Percentiles rank a stretch among this genome's conserved stretches.
Evolutionary conservation across 92 coral and sea anemone species (phyloP).

Genomic region (Isaurus tuberculatus): DNA sequence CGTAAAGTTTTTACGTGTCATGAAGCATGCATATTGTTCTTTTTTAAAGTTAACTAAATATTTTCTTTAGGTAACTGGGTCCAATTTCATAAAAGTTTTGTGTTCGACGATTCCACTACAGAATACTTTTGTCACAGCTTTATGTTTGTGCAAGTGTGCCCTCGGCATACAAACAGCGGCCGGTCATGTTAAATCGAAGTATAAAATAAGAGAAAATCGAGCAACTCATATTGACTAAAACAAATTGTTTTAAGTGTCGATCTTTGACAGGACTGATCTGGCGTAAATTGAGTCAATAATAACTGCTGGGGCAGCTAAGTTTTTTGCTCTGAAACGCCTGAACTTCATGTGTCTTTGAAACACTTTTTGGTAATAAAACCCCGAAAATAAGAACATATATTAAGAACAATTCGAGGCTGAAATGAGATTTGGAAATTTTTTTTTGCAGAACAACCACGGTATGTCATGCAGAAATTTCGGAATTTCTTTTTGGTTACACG

Average conservation of each 20-base stretch:
- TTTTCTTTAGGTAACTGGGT: conserved; percentile 1
- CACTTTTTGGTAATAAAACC: conserved; percentile 4
- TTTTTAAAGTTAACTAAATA: conserved; percentile 20
- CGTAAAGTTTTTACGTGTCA: background rate
- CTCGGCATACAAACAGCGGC: background rate
- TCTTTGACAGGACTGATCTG: background rate
- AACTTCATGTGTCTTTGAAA: background rate
- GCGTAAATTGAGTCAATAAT: background rate
- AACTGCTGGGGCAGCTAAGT: background rate
- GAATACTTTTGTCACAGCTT: background rate
- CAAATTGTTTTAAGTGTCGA: conserved; percentile 10
- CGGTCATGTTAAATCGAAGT: conserved; percentile 11
- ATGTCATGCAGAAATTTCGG: background rate
- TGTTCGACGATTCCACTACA: conserved; percentile 4
- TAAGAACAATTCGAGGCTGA: conserved; percentile 15
- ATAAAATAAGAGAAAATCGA: conserved; percentile 21
- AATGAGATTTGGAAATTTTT: conserved; percentile 5
- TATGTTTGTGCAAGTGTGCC: conserved; percentile 1
- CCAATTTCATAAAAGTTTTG: conserved; percentile 7
- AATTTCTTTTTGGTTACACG: background rate
- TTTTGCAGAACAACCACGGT: background rate
- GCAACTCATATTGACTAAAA: background rate
- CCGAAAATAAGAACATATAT: background rate
- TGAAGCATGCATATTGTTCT: conserved; percentile 12
- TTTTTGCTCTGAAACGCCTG: conserved; percentile 12